Base-by-base conservation (phyloP, 30 jellyfish, hydroid and myxozoan genomes). In the Haliclystus octoradiatus region DNA sequence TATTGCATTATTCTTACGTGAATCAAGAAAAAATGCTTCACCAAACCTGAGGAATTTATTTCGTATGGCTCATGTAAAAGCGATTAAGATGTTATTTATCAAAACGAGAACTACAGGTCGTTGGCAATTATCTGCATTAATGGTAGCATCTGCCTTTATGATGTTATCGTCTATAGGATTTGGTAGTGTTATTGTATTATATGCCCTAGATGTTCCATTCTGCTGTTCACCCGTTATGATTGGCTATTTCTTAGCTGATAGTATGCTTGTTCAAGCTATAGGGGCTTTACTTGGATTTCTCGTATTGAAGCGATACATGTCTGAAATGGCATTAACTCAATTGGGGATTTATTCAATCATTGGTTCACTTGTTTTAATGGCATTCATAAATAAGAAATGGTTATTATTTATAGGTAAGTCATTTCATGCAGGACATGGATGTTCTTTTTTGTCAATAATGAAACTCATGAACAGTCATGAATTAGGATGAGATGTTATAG, bases 211-310 rank as follows among this genome's bases (percentile, higher is more conserved):
- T 49, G 73, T 74, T 5, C 97, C 97, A 2, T 88, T 88, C 53
- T 88, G 97, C 82, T 81, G 93, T 53, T 88, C 97, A 0, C 97
- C 97, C 2, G 79, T 88, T 60, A 74, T 88, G 97, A 88, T 88
- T 51, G 97, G 97, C 1, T 88, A 88, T 62, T 88, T 88, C 33
- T 78, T 88, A 22, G 97, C 97, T 28, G 97, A 88, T 49, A 80
- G 97, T 60, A 88, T 88, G 97, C 66, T 88, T 15, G 80, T 88
- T 72, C 97, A 88, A 62, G 97, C 97, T 3, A 64, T 88, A 26
- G 97, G 97, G 22, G 97, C 97, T n/a, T 62, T 88, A 81, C 49
- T 80, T 28, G 94, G 95, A 0, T 88, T 88, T 51, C 65, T 75
- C 52, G 28, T 80, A 7, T 69, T 88, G 29, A 90, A 85, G 26